Evolutionary conservation across 1,140 invertebrate species (phyloP).

Genomic region (Neocloeon triangulifer): DNA sequence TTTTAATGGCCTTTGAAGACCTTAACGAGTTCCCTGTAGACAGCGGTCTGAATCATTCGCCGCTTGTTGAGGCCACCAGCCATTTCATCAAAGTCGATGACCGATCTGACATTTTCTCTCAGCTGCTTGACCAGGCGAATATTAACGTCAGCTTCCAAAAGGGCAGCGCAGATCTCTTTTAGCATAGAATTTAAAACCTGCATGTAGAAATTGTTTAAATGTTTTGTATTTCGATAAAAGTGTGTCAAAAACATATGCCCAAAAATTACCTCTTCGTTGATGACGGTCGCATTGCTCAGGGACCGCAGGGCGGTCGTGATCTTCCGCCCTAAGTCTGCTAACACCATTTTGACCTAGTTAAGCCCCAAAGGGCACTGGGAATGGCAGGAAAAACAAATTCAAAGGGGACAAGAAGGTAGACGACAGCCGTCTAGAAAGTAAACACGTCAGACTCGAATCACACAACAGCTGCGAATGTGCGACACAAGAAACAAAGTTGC

Average conservation of each 20-base stretch:
- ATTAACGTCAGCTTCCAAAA: slow-evolving; percentile 98
- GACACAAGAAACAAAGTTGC: too few relatives aligned
- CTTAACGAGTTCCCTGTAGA: slow-evolving; percentile 97
- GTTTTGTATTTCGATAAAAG: slow-evolving; percentile 6
- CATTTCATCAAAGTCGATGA: slow-evolving; percentile 99
- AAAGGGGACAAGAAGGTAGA: too few relatives aligned
- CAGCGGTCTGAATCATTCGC: slow-evolving; percentile 95
- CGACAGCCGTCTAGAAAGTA: too few relatives aligned
- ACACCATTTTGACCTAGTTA: slow-evolving; percentile 97
- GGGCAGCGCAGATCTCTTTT: slow-evolving; percentile 92
- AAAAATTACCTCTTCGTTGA: slow-evolving; percentile 83
- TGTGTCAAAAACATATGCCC: slow-evolving; percentile 10
- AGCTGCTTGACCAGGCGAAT: slow-evolving; percentile 90
- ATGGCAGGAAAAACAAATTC: too few relatives aligned
- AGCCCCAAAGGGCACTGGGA: too few relatives aligned
- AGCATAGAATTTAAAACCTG: slow-evolving; percentile 97
- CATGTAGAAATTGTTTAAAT: slow-evolving; percentile 11
- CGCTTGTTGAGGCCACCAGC: slow-evolving; percentile 96
- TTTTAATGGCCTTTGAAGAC: slow-evolving; percentile 13
- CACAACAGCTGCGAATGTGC: too few relatives aligned
- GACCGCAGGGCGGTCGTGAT: slow-evolving; percentile 95
- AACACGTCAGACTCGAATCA: too few relatives aligned
- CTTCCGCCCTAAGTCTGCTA: slow-evolving; percentile 98
- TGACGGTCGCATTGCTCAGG: slow-evolving; percentile 93
- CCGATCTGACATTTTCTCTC: slow-evolving; percentile 90